A percentile compares a stretch with the other conserved stretches of the same genome.
These are phyloP conservation scores for Allophyes oxyacanthae DNA, from an alignment of 2,888 invertebrate genomes.

Conservation along the genomic window DNA sequence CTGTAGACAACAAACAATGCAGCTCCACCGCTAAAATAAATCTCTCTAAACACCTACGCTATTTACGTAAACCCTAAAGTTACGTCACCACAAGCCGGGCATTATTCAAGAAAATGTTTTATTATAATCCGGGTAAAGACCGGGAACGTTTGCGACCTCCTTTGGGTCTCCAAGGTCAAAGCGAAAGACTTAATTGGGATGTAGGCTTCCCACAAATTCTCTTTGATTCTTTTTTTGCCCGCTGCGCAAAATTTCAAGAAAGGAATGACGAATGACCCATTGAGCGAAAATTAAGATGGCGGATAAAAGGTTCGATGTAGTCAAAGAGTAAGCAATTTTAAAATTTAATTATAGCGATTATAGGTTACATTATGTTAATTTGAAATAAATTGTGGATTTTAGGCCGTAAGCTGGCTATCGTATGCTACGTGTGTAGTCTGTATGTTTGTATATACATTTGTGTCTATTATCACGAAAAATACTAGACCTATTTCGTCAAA, in stretches of 20 bases:
- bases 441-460: too few relatives aligned
- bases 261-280: conserved; percentile 42
- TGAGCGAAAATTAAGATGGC: conserved; percentile 33
- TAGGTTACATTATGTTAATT: too few relatives aligned
- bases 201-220: conserved; percentile 38
- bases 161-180: conserved; percentile 39
- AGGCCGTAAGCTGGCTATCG: too few relatives aligned
- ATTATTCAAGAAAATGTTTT: conserved; percentile 62
- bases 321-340: conserved; percentile 14
- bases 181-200: conserved; percentile 50
- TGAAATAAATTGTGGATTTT: too few relatives aligned
- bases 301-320: conserved; percentile 15
- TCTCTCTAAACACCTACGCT: conserved; percentile 32
- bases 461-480: too few relatives aligned
- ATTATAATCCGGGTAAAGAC: conserved; percentile 58
- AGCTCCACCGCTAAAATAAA: conserved; percentile 35
- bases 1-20: conserved; percentile 7
- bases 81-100: conserved; percentile 54
- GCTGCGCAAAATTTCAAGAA: conserved; percentile 27
- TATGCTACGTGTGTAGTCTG: too few relatives aligned
- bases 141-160: conserved; percentile 41
- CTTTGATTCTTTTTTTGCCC: conserved; percentile 50
- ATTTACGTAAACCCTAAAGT: conserved; percentile 44
- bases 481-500: too few relatives aligned
- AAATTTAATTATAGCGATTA: too few relatives aligned